Percentiles rank a stretch among this genome's conserved stretches.
Evolutionary conservation across 2,888 invertebrate species (phyloP).

Genomic region (Holacanthella duospinosa): DNA sequence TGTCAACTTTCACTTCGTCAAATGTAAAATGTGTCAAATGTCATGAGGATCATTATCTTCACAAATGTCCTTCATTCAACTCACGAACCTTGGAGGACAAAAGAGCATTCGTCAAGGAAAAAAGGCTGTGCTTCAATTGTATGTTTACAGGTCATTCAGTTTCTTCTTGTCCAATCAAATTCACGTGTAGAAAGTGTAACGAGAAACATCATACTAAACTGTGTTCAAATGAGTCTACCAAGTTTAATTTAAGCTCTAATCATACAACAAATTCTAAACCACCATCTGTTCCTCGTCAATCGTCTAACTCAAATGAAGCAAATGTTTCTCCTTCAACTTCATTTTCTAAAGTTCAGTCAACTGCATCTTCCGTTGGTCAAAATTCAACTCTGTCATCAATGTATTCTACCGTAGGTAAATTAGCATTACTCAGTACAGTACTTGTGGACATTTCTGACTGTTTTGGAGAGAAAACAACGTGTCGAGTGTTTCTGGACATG

Average conservation of each 20-base stretch:
- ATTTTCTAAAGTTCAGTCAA: not conserved
- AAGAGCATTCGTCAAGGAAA: not conserved
- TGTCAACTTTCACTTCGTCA: not conserved
- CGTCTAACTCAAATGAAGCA: not conserved
- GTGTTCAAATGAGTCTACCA: not conserved
- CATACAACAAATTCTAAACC: not conserved
- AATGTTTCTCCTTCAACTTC: not conserved
- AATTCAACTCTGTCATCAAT: not conserved
- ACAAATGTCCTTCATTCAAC: not conserved
- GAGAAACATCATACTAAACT: slow-evolving; percentile 3
- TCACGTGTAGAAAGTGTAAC: slow-evolving; percentile 2
- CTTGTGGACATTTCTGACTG: not conserved
- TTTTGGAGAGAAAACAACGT: not conserved
- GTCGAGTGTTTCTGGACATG: slow-evolving; percentile 9
- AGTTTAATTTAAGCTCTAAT: not conserved
- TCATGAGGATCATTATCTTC: not conserved
- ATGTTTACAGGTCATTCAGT: not conserved
- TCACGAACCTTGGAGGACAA: not conserved
- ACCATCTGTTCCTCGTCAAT: not conserved
- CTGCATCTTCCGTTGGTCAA: not conserved
- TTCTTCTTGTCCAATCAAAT: not conserved
- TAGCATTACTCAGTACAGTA: too few species aligned
- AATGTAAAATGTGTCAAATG: not conserved
- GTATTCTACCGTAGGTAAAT: too few species aligned
- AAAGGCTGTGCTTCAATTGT: slow-evolving; percentile 7